Base-by-base conservation (phyloP, 2,797 vertebrate species). In the Sphaeramia orbicularis region DNA sequence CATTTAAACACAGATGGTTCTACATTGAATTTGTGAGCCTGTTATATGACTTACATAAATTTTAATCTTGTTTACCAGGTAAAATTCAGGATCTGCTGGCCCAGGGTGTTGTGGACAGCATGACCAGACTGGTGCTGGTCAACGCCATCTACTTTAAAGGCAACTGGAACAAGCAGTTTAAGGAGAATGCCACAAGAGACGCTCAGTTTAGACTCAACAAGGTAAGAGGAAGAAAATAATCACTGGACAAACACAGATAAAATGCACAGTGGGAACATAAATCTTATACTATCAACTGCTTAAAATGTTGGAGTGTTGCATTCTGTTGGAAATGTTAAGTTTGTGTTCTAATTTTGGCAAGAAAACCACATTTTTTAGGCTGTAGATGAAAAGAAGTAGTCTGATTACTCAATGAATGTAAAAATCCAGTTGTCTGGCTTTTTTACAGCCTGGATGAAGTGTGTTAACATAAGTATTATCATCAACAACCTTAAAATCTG, bases 61-160 rank as follows among this genome's bases (percentile, higher is more conserved):
- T 7, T 41, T 30, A 19, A 41, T 55, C 19, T 21, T 21, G 10
- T 59, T 73, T 16, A 50, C 37, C 37, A 94, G 93, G 65, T 43
- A 93, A 94, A 85, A 93, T 94, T 74, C 85, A 88, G 78, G 47
- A 93, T 16, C 10, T 94, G 69, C 72, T 94, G 67, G 5, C 0
- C 0, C 0, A 59, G 13, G 86, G 16, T 7, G 7, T 51, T 2
- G 0, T 94, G 56, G 37, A 80, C 11, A 0, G 0, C 0, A 0
- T 21, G 13, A 92, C 86, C 32, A 73, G 13, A 21, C 82, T 94
- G 35, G 89, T 93, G 12, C 81, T 94, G 76, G 89, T 94, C 36
- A 94, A 93, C 12, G 93, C 92, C 44, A 77, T 94, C 70, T 94
- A 94, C 79, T 93, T 94, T 44, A 94, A 94, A 80, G 90, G 91